phyloP scores from a whole-genome alignment of 2,113 vertebrate species.

The Myxocyprinus asiaticus region DNA sequence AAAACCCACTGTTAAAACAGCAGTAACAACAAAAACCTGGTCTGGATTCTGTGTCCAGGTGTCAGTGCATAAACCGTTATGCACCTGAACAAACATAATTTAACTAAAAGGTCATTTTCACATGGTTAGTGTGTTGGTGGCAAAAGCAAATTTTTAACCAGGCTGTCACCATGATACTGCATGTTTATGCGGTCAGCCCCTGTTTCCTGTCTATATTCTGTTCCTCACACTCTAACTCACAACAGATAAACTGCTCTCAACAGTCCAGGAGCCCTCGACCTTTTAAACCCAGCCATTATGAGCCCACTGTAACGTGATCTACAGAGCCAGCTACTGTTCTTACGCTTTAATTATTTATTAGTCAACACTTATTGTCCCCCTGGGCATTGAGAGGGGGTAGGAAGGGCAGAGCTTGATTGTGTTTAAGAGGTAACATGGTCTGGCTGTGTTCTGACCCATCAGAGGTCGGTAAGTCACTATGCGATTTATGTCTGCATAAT shows the following conservation, averaged over 20 bases:
- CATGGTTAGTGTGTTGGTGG: slow-evolving; percentile 1
- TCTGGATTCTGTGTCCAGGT: slow-evolving; percentile 12
- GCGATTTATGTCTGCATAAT: slow-evolving; percentile 31
- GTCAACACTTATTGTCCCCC: slow-evolving; percentile 79
- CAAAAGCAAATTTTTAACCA: slow-evolving; percentile 29
- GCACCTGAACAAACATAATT: slow-evolving; percentile 31
- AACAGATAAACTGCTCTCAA: slow-evolving; percentile 63
- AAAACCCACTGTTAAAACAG: neutral
- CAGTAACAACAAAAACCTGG: neutral
- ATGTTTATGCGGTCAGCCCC: slow-evolving; percentile 38
- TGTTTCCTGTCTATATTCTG: slow-evolving; percentile 39
- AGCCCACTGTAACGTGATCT: slow-evolving; percentile 75
- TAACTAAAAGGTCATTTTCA: slow-evolving; percentile 19
- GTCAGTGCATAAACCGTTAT: slow-evolving; percentile 8
- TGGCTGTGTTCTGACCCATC: slow-evolving; percentile 64
- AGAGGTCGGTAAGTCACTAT: slow-evolving; percentile 55
- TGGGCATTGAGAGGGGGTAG: slow-evolving; percentile 68
- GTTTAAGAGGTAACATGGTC: slow-evolving; percentile 73
- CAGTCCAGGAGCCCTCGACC: slow-evolving; percentile 64
- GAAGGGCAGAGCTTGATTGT: slow-evolving; percentile 25
- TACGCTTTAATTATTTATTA: slow-evolving; percentile 91
- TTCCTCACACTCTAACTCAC: slow-evolving; percentile 27
- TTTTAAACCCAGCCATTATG: slow-evolving; percentile 67
- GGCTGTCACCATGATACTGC: slow-evolving; percentile 10
- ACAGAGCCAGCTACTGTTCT: slow-evolving; percentile 77